phyloP scores from a whole-genome alignment of 1,140 invertebrate species.

The Hylyphantes graminicola region DNA sequence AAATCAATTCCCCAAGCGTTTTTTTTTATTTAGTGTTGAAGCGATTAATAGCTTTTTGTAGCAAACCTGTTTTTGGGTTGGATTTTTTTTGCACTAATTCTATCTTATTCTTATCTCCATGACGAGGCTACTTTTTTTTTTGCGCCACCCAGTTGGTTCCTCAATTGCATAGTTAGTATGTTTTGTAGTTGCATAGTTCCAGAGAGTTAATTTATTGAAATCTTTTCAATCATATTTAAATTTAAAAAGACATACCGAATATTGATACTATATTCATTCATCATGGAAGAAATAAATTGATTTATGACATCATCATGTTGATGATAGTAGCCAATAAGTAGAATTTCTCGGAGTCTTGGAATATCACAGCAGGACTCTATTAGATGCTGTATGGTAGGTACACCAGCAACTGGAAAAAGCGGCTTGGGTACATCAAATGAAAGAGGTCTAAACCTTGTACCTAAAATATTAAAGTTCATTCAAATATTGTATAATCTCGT shows the following conservation, averaged over 20 bases:
- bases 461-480: conserved; percentile 71
- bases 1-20: too few relatives aligned
- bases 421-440: conserved; percentile 97
- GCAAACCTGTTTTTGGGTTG: too few relatives aligned
- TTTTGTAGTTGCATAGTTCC: too few relatives aligned
- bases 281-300: conserved; percentile 87
- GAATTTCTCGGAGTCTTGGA: conserved; percentile 83
- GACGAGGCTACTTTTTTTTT: too few relatives aligned
- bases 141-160: too few relatives aligned
- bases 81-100: too few relatives aligned
- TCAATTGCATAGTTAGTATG: too few relatives aligned
- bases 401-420: conserved; percentile 94
- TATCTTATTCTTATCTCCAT: too few relatives aligned
- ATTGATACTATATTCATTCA: conserved; percentile 81
- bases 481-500: neutral
- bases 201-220: too few relatives aligned
- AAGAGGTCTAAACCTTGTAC: conserved; percentile 94
- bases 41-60: too few relatives aligned
- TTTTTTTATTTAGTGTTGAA: too few relatives aligned
- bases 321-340: conserved; percentile 91
- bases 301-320: conserved; percentile 79
- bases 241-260: conserved; percentile 65
- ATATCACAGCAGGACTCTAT: conserved; percentile 91
- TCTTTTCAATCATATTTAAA: neutral
- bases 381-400: conserved; percentile 95